Percentiles rank a stretch among this genome's conserved stretches.
Conservation (phyloP, 2,113 vertebrate genomes). For the Paraplagusia blochii region DNA sequence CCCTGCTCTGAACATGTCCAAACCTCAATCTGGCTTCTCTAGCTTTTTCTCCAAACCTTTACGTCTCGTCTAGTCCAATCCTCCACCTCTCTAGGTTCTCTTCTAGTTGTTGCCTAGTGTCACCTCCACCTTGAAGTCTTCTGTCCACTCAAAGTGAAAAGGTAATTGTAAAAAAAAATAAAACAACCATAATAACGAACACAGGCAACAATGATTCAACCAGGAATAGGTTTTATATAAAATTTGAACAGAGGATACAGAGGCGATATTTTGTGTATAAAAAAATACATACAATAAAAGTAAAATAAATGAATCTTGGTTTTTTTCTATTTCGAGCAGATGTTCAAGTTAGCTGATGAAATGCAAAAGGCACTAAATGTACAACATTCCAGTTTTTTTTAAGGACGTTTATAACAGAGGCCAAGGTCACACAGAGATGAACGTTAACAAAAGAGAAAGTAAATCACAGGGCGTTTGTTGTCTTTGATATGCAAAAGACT, state of each 20-base stretch:
- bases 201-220: conserved; percentile 38
- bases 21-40: too few species aligned
- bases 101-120: too few species aligned
- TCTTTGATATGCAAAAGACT: conserved; percentile 58
- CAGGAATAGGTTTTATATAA: conserved; percentile 73
- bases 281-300: conserved; percentile 73
- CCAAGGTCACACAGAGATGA: conserved; percentile 48
- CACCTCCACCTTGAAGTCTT: too few species aligned
- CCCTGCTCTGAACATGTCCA: too few species aligned
- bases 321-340: conserved; percentile 63
- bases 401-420: conserved; percentile 55
- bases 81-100: too few species aligned
- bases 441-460: conserved; percentile 30
- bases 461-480: conserved; percentile 55
- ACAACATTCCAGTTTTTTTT: conserved; percentile 81
- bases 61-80: too few species aligned
- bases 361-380: conserved; percentile 80
- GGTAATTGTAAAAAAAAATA: not conserved
- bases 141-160: not conserved
- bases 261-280: conserved; percentile 71
- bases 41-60: too few species aligned
- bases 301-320: conserved; percentile 71
- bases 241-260: conserved; percentile 74
- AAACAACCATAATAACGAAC: not conserved
- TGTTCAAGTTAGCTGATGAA: conserved; percentile 74